Evolutionary conservation across 2,888 invertebrate species (phyloP).

Genomic region (Eilema sororculum): DNA sequence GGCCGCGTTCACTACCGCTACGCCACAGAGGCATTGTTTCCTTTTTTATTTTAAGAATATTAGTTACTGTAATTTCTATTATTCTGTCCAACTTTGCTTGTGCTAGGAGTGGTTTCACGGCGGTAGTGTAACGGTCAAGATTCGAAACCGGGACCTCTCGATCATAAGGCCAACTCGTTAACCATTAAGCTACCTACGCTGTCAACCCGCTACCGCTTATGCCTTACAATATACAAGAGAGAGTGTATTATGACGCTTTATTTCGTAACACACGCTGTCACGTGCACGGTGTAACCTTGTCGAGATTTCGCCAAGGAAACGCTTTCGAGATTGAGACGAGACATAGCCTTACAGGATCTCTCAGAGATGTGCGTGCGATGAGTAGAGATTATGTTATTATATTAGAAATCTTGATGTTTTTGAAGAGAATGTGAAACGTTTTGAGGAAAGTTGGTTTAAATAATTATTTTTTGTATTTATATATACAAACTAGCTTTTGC

Average conservation of each 20-base stretch:
- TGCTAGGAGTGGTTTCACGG: too few relatives aligned
- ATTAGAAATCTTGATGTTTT: conserved; percentile 11
- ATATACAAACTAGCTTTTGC: background rate
- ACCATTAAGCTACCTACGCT: too few relatives aligned
- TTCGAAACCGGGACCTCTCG: too few relatives aligned
- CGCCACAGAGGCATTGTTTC: too few relatives aligned
- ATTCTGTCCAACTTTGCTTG: too few relatives aligned
- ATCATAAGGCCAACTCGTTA: too few relatives aligned
- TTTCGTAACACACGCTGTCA: conserved; percentile 62
- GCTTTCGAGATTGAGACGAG: conserved; percentile 9
- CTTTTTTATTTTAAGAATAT: too few relatives aligned
- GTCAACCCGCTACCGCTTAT: conserved; percentile 28
- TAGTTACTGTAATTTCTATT: too few relatives aligned
- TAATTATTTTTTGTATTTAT: background rate
- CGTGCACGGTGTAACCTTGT: conserved; percentile 25
- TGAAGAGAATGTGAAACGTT: conserved; percentile 6
- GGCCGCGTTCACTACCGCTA: too few relatives aligned
- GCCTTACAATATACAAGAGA: conserved; percentile 50
- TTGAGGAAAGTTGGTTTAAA: background rate
- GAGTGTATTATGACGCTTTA: conserved; percentile 53
- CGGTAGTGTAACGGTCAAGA: too few relatives aligned
- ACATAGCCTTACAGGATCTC: conserved; percentile 16
- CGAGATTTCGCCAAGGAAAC: conserved; percentile 18
- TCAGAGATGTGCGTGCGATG: conserved; percentile 18
- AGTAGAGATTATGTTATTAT: conserved; percentile 5